Conservation (phyloP, 2,113 vertebrate species). For the Talpa occidentalis region DNA sequence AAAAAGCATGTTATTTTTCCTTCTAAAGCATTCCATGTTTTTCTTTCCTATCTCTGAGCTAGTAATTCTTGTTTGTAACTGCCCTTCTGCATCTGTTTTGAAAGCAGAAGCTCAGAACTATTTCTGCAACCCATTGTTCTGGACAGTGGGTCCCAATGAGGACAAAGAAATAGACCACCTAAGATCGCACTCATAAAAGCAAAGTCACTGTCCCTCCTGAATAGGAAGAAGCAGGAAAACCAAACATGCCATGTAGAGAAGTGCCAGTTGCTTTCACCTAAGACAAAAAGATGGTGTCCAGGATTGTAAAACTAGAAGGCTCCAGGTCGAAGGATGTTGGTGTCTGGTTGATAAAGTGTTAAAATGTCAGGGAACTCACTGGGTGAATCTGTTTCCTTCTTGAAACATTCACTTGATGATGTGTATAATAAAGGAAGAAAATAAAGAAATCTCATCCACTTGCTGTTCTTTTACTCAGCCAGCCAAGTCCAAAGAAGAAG, state of each 20-base stretch:
- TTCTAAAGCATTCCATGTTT: constrained; percentile 43
- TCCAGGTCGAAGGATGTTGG: neutral
- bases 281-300: neutral
- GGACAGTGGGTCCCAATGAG: neutral
- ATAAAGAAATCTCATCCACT: neutral
- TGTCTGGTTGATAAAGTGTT: neutral
- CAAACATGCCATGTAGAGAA: neutral
- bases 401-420: neutral
- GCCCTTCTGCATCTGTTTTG: neutral
- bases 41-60: neutral
- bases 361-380: neutral
- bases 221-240: neutral
- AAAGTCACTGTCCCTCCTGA: neutral
- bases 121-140: neutral
- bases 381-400: neutral
- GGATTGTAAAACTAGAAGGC: neutral
- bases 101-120: neutral
- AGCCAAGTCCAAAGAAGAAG: constrained; percentile 8
- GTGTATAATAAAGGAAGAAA: neutral
- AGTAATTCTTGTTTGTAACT: neutral
- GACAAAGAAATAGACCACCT: neutral
- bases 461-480: neutral
- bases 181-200: neutral
- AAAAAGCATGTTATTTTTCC: neutral
- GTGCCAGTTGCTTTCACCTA: neutral